Evolutionary conservation across 2,797 vertebrate species (phyloP), one percentile per base, ranked within the genome.

Genomic region (Staurois parvus): DNA sequence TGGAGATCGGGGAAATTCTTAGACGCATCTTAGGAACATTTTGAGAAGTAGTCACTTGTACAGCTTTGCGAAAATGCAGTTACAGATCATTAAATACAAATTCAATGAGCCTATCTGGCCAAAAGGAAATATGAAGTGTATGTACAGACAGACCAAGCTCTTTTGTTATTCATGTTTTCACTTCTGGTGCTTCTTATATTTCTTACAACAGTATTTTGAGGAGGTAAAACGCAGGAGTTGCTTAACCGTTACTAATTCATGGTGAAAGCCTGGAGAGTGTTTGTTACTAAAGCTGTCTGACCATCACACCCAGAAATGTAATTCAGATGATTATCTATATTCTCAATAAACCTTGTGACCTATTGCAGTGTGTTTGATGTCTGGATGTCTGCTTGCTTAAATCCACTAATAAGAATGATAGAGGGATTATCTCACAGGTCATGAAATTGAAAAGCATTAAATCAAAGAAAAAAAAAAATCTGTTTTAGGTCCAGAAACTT

Each of bases 281-380:
- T 76, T 81, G 12, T 72, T 86, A 89, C 92, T 88, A 90, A 90
- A 91, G 89, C 91, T 95, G 93, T 95, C 94, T 92, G 88, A 89
- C 91, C 94, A 94, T 95, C 95, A 96, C 92, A 87, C 89, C 89
- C 91, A 93, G 90, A 94, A 94, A 92, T 92, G 93, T 95, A 95
- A 96, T 96, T 95, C 94, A 95, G 94, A 95, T 95, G 94, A 95
- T 95, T 95, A 94, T 95, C 91, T 91, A 76, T 82, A 79, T 90
- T 90, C 91, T 91, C 90, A 92, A 94, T 93, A 93, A 94, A 93
- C 92, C 93, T 91, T 91, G 91, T 95, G 94, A 95, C 94, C 93
- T 89, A 88, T 88, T 48, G 56, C 88, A 92, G 89, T 90, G 90
- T 86, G 91, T 96, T 95, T 96, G 48, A 52, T 52, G 48, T 52